phyloP scores from a whole-genome alignment of 2,113 vertebrate species.

The Abramis brama region DNA sequence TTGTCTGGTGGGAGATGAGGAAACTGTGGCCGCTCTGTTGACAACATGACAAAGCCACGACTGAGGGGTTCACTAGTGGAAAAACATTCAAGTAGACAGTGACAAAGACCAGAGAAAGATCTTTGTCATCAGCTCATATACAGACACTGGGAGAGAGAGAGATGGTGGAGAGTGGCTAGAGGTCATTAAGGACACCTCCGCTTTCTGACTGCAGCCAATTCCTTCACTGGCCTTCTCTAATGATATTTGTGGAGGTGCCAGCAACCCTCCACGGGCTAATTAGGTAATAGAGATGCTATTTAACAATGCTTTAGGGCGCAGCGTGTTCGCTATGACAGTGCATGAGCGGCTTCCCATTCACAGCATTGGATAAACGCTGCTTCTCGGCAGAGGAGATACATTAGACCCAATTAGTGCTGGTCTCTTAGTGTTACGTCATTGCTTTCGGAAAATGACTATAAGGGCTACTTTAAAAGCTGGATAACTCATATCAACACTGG shows the following conservation, averaged over 20 bases:
- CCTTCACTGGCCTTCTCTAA: conserved; percentile 16
- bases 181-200: conserved; percentile 22
- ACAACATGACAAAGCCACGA: conserved; percentile 46
- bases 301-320: conserved; percentile 8
- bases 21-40: conserved; percentile 28
- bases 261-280: conserved; percentile 33
- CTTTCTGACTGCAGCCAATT: conserved; percentile 29
- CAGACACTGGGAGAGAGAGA: neutral
- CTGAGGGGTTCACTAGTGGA: conserved; percentile 21
- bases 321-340: conserved; percentile 24
- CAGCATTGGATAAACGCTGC: neutral
- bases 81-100: conserved; percentile 36
- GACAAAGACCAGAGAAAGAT: conserved; percentile 39
- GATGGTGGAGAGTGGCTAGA: neutral
- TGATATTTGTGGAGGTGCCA: conserved; percentile 21
- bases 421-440: conserved; percentile 3
- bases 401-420: conserved; percentile 30
- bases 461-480: conserved; percentile 24
- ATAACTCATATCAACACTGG: neutral
- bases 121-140: conserved; percentile 32
- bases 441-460: neutral
- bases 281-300: conserved; percentile 44
- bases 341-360: conserved; percentile 17
- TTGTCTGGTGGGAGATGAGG: conserved; percentile 44
- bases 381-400: conserved; percentile 33